Percentiles rank a stretch among this genome's conserved stretches.
These are phyloP conservation scores for Hypsopygia costalis DNA, from an alignment of 2,888 invertebrate species.

Conservation along the genomic window DNA sequence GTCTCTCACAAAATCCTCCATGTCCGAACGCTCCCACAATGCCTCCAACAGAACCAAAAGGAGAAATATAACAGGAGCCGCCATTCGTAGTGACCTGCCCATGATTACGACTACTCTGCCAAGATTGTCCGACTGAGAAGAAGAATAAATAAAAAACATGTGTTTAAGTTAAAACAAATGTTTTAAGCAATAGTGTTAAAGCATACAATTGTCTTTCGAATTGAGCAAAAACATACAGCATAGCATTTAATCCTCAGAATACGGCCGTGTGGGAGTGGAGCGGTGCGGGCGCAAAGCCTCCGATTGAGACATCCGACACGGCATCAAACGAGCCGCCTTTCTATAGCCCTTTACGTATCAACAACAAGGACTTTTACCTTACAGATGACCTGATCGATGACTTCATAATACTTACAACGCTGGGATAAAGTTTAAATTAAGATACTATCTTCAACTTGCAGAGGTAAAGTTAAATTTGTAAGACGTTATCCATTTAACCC, in stretches of 20 bases:
- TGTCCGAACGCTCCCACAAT: too few species aligned
- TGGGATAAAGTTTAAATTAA: slow-evolving; percentile 26
- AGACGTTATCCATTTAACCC: slow-evolving; percentile 67
- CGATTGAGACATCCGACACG: slow-evolving; percentile 76
- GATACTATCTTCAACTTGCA: slow-evolving; percentile 11
- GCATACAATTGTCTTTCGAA: slow-evolving; percentile 14
- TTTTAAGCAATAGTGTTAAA: slow-evolving; percentile 8
- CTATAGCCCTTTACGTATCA: slow-evolving; percentile 62
- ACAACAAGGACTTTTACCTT: slow-evolving; percentile 36
- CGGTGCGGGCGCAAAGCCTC: slow-evolving; percentile 61
- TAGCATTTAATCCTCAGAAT: slow-evolving; percentile 40
- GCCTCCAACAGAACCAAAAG: too few species aligned
- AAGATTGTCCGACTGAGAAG: too few species aligned
- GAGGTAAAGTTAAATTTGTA: slow-evolving; percentile 27
- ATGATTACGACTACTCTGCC: too few species aligned
- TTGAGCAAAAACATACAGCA: slow-evolving; percentile 22
- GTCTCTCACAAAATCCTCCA: too few species aligned
- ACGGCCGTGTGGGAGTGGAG: slow-evolving; percentile 42
- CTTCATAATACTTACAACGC: slow-evolving; percentile 11
- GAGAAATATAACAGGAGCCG: too few species aligned
- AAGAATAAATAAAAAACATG: slow-evolving; percentile 2
- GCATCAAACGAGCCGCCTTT: slow-evolving; percentile 69
- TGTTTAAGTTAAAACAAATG: slow-evolving; percentile 4
- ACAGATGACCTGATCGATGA: slow-evolving; percentile 16
- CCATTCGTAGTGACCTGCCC: too few species aligned